Conservation (phyloP, 2,888 invertebrate genomes). For the Idaea straminata region DNA sequence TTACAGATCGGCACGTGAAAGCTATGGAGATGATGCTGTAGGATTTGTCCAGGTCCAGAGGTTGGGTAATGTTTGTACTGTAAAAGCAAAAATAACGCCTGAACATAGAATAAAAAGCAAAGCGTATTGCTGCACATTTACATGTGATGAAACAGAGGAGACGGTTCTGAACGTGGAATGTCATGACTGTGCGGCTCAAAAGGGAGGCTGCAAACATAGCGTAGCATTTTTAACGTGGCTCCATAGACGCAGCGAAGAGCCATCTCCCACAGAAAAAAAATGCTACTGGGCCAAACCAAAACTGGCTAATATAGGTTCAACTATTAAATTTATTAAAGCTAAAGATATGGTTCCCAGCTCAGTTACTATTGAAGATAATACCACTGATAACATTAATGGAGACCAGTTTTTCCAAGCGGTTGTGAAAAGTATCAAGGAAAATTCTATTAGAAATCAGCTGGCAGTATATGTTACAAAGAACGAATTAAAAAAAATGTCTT, state of each 20-base stretch:
- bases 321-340: too few species aligned
- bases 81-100: slow-evolving; percentile 35
- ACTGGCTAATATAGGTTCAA: too few species aligned
- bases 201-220: slow-evolving; percentile 42
- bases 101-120: slow-evolving; percentile 38
- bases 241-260: slow-evolving; percentile 42
- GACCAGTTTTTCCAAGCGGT: too few species aligned
- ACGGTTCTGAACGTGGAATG: slow-evolving; percentile 23
- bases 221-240: slow-evolving; percentile 41
- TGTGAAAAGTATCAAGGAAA: slow-evolving; percentile 7
- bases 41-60: slow-evolving; percentile 34
- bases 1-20: slow-evolving; percentile 19
- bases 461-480: too few species aligned
- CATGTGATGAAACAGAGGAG: slow-evolving; percentile 33
- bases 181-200: slow-evolving; percentile 34
- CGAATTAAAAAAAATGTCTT: not conserved
- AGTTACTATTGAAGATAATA: too few species aligned
- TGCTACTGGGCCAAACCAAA: slow-evolving; percentile 19
- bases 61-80: slow-evolving; percentile 28
- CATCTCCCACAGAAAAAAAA: slow-evolving; percentile 21
- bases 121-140: slow-evolving; percentile 27
- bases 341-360: too few species aligned
- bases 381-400: slow-evolving; percentile 8
- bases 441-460: too few species aligned
- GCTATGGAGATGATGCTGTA: slow-evolving; percentile 36